A percentile compares a stretch with the other conserved stretches of the same genome.
phyloP scores from a whole-genome alignment of 2,797 vertebrate genomes.

The Myotis planiceps region DNA sequence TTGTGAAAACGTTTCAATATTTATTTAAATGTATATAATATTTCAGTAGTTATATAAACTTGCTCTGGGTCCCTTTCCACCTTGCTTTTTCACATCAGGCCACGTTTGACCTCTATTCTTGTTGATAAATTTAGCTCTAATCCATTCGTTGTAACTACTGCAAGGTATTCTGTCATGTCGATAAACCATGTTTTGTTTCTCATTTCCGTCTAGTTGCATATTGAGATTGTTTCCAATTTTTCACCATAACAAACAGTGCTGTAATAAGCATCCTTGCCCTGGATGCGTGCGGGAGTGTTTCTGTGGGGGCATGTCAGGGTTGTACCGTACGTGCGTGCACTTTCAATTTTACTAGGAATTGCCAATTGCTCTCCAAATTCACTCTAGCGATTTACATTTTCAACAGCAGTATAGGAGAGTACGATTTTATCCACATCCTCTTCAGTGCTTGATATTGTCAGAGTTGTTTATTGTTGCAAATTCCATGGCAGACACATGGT shows the following conservation, averaged over 20 bases:
- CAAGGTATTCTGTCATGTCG: not conserved
- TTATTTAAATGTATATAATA: not conserved
- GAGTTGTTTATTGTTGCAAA: slow-evolving; percentile 7
- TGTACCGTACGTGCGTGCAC: no score
- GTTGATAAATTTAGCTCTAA: not conserved
- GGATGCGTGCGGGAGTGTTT: not conserved
- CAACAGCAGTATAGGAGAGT: not conserved
- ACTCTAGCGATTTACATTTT: not conserved
- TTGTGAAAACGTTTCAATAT: slow-evolving; percentile 6
- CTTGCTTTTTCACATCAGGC: not conserved
- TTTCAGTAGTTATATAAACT: not conserved
- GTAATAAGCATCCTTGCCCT: not conserved
- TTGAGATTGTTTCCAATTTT: slow-evolving; percentile 51
- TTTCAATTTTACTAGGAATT: not conserved
- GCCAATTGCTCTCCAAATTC: not conserved
- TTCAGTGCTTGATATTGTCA: not conserved
- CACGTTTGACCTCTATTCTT: slow-evolving; percentile 48
- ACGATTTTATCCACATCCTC: not conserved
- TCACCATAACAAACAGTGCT: not conserved
- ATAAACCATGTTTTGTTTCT: slow-evolving; percentile 28
- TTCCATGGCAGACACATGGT: slow-evolving; percentile 34
- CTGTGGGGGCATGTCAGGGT: not conserved
- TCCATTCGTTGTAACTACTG: slow-evolving; percentile 3
- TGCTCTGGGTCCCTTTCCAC: not conserved
- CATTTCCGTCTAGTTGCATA: slow-evolving; percentile 48